Percentiles rank a stretch among this genome's conserved stretches.
phyloP scores from a whole-genome alignment of 1,140 invertebrate species.

The Polypedilum pembai region DNA sequence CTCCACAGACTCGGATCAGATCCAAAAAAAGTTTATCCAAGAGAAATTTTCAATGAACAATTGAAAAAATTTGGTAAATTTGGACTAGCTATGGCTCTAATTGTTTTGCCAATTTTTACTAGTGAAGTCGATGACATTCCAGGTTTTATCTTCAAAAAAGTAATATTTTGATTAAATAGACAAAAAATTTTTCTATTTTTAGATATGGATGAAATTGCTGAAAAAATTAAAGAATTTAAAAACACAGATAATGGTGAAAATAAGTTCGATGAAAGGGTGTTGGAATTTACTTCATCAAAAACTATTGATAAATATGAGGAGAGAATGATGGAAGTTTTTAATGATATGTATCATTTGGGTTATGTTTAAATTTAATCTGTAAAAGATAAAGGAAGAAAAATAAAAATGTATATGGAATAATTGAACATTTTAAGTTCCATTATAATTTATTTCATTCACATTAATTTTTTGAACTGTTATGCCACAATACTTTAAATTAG shows the following conservation, averaged over 20 bases:
- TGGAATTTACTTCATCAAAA: background rate
- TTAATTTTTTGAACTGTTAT: conserved; percentile 3
- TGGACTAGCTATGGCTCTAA: conserved; percentile 40
- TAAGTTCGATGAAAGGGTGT: background rate
- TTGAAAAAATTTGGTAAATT: conserved; percentile 35
- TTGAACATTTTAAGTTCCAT: background rate
- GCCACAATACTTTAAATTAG: background rate
- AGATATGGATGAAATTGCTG: background rate
- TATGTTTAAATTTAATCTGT: background rate
- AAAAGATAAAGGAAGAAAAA: too few species aligned
- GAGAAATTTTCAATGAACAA: conserved; percentile 33
- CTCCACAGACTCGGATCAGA: conserved; percentile 34
- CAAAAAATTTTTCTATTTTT: background rate
- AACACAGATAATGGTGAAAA: background rate
- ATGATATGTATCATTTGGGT: background rate
- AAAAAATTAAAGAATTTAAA: conserved; percentile 33
- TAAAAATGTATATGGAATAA: too few species aligned
- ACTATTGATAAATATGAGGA: background rate
- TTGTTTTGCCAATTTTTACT: conserved; percentile 40
- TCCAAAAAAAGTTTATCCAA: background rate
- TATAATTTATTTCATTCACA: conserved; percentile 9
- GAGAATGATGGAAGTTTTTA: background rate
- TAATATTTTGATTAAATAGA: background rate
- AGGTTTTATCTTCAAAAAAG: conserved; percentile 34
- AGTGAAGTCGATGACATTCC: conserved; percentile 36